These are phyloP conservation scores for Mycalesis mineus DNA, from an alignment of 2,888 invertebrate genomes.

Conservation along the genomic window DNA sequence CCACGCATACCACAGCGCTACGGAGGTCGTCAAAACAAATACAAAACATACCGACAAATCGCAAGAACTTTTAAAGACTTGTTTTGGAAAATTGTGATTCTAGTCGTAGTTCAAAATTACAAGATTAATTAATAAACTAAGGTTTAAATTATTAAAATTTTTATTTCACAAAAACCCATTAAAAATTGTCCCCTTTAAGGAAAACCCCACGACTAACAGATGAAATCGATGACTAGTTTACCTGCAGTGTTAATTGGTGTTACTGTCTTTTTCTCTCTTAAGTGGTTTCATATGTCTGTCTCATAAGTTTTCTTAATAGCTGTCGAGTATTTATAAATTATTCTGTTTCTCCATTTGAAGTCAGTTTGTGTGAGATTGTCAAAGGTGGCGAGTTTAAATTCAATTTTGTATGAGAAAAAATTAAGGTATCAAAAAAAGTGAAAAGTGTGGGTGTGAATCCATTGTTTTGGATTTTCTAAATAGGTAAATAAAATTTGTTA, in stretches of 20 bases:
- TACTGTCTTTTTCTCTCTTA: conserved; percentile 16
- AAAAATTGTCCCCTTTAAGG: conserved; percentile 16
- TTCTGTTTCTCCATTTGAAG: conserved; percentile 1
- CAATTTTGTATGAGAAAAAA: neutral
- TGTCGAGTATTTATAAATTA: conserved; percentile 20
- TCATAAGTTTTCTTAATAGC: conserved; percentile 14
- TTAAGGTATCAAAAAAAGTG: neutral
- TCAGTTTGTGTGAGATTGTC: conserved; percentile 17
- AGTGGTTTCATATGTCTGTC: conserved; percentile 2
- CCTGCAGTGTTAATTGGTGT: conserved; percentile 21
- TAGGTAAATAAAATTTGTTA: too few relatives aligned
- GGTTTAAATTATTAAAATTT: neutral
- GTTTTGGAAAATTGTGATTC: too few relatives aligned
- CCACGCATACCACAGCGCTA: too few relatives aligned
- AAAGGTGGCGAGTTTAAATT: neutral
- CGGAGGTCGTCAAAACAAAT: too few relatives aligned
- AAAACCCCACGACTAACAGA: conserved; percentile 18
- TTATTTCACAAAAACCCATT: conserved; percentile 13
- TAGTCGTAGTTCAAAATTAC: too few relatives aligned
- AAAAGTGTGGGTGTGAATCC: neutral
- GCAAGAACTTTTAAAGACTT: too few relatives aligned
- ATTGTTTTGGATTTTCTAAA: neutral
- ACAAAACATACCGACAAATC: too few relatives aligned
- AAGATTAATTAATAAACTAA: too few relatives aligned
- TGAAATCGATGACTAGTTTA: conserved; percentile 20